Conservation (phyloP, 1,140 invertebrate species). For the Drosophila subpulchrella region DNA sequence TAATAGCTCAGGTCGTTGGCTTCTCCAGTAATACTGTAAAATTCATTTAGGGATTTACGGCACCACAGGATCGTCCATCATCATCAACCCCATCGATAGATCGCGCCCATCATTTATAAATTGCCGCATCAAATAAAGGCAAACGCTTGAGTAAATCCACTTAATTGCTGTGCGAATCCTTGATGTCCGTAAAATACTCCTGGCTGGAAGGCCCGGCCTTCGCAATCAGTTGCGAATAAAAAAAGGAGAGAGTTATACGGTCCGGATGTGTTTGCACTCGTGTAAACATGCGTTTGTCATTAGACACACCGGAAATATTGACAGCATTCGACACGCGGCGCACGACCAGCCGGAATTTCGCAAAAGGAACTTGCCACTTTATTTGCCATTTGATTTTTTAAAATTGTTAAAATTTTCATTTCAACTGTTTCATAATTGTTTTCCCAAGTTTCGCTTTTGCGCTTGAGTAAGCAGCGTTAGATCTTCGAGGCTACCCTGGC, state of each 20-base stretch:
- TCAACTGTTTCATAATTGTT: slow-evolving; percentile 36
- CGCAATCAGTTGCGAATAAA: slow-evolving; percentile 46
- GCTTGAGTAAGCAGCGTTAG: slow-evolving; percentile 68
- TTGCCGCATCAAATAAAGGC: slow-evolving; percentile 63
- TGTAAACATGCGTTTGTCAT: slow-evolving; percentile 83
- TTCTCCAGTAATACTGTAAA: background rate
- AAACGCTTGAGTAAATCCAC: slow-evolving; percentile 79
- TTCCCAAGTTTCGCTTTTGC: slow-evolving; percentile 57
- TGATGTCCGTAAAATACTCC: slow-evolving; percentile 70
- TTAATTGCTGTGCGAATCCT: slow-evolving; percentile 63
- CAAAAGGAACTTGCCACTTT: slow-evolving; percentile 53
- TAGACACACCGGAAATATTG: slow-evolving; percentile 83
- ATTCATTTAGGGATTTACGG: slow-evolving; percentile 22
- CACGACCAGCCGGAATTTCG: slow-evolving; percentile 39
- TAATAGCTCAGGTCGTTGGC: slow-evolving; percentile 28
- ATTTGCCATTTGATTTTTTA: slow-evolving; percentile 78
- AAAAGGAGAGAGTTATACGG: slow-evolving; percentile 18
- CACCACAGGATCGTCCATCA: slow-evolving; percentile 53
- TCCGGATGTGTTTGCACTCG: slow-evolving; percentile 79
- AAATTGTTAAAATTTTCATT: slow-evolving; percentile 62
- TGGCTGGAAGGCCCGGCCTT: slow-evolving; percentile 22
- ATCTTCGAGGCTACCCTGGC: slow-evolving; percentile 11
- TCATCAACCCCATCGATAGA: slow-evolving; percentile 57
- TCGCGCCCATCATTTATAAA: slow-evolving; percentile 78
- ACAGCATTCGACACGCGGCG: slow-evolving; percentile 75